Evolutionary conservation across 37 sponge, comb jelly and placozoan species (phyloP), one percentile per base, ranked within the genome.

Genomic region (Crambe crambe): DNA sequence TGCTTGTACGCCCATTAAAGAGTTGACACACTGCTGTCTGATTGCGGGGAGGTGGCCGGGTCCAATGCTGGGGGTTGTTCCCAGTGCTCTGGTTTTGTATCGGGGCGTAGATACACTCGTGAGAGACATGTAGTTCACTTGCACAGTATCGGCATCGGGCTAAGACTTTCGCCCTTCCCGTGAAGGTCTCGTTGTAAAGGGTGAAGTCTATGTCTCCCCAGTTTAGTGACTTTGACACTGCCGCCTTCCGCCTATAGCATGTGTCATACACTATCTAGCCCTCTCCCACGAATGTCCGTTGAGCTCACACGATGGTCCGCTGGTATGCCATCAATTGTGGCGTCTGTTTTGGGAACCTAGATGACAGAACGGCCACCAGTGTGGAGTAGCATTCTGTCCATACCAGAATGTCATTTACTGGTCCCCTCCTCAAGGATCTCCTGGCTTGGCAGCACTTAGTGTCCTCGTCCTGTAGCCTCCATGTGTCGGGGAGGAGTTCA

Each of bases 141-240:
- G 37, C 1, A 29, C 76, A 61, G 38, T 61, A 42, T 3, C 22
- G 9, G 63, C 62, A 76, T 21, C 76, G 39, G n/a, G 38, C 27
- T 22, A 76, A 20, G 3, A 3, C 15, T 42, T 38, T 59, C 1
- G 76, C 75, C 32, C 75, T 29, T 6, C 76, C 76, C n/a, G 39
- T 59, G 42, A 85, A 85, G 6, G 85, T 40, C 61, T 85, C 78
- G n/a, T n/a, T n/a, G n/a, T n/a, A n/a, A n/a, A n/a, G n/a, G n/a
- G n/a, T n/a, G n/a, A n/a, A n/a, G n/a, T 85, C 85, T 22, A 70
- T 30, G n/a, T 29, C 15, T 6, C 37, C 41, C 85, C 85, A 85
- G 63, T 85, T 56, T 9, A 85, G 78, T 32, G 34, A 57, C 27
- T 58, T 32, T 15, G 43, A 68, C 21, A 21, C 42, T 22, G 44